Evolutionary conservation across 2,797 vertebrate species (phyloP).

Genomic region (Carcharodon carcharias): DNA sequence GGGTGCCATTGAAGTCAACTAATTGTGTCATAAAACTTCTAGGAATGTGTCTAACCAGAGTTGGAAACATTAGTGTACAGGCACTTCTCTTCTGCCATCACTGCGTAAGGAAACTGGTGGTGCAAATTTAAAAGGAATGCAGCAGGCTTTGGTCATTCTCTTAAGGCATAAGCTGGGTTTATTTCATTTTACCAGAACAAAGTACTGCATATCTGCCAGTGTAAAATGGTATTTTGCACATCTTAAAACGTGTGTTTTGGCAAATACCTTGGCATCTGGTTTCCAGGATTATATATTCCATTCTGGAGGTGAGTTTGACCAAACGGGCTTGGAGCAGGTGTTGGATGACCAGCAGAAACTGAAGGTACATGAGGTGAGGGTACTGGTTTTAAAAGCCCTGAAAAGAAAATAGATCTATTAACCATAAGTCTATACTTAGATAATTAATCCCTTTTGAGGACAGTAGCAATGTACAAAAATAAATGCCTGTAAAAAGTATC

Average conservation of each 20-base stretch:
- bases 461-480: not conserved
- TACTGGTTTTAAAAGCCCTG: conserved; percentile 55
- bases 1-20: not conserved
- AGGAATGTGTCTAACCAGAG: not conserved
- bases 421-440: conserved; percentile 7
- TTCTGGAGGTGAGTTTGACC: conserved; percentile 66
- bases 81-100: not conserved
- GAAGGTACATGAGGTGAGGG: conserved; percentile 52
- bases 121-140: not conserved
- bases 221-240: not conserved
- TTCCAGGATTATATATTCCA: conserved; percentile 51
- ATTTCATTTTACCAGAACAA: not conserved
- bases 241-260: not conserved
- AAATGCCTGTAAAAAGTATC: not conserved
- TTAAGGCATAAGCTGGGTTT: not conserved
- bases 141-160: not conserved
- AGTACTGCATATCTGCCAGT: not conserved
- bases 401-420: conserved; percentile 40
- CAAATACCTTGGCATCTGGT: conserved; percentile 69
- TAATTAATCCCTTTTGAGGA: not conserved
- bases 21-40: not conserved
- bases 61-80: not conserved
- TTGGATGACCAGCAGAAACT: conserved; percentile 54
- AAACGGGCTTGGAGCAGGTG: conserved; percentile 58
- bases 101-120: not conserved